phyloP scores from a whole-genome alignment of 1,140 invertebrate species.

The Phymastichus coffea region DNA sequence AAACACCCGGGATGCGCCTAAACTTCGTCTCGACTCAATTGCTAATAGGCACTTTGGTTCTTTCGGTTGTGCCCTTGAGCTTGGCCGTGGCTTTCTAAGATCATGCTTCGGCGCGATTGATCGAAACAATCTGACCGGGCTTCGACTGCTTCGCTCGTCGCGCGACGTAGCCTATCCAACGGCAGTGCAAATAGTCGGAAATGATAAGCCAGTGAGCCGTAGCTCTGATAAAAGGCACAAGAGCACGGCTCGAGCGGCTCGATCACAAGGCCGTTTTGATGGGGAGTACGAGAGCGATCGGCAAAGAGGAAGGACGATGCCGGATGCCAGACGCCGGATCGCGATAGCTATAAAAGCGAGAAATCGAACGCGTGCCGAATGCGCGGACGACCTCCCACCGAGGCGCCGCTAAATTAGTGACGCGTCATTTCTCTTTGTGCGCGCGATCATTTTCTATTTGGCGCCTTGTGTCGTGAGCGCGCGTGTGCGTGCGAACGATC shows the following conservation, averaged over 20 bases:
- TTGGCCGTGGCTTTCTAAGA: background rate
- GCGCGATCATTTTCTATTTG: background rate
- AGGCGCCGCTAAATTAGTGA: conserved; percentile 23
- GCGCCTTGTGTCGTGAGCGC: too few species aligned
- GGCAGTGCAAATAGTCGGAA: background rate
- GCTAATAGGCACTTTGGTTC: conserved; percentile 38
- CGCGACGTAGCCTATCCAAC: background rate
- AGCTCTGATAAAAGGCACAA: too few species aligned
- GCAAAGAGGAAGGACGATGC: too few species aligned
- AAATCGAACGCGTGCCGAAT: too few species aligned
- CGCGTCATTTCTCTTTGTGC: conserved; percentile 12
- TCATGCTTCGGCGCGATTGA: background rate
- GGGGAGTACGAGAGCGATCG: too few species aligned
- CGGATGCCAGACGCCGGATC: too few species aligned
- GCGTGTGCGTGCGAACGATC: background rate
- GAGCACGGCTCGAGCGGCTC: too few species aligned
- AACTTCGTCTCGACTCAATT: conserved; percentile 36
- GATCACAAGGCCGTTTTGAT: too few species aligned
- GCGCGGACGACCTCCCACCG: conserved; percentile 16
- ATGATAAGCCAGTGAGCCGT: background rate
- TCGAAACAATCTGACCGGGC: too few species aligned
- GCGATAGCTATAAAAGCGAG: too few species aligned
- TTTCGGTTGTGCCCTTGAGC: background rate
- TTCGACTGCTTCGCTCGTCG: too few species aligned
- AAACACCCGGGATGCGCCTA: conserved; percentile 37